Evolutionary conservation across 2,888 invertebrate genomes (phyloP), one percentile per base, ranked within the genome.

Genomic region (Eilema caniola): DNA sequence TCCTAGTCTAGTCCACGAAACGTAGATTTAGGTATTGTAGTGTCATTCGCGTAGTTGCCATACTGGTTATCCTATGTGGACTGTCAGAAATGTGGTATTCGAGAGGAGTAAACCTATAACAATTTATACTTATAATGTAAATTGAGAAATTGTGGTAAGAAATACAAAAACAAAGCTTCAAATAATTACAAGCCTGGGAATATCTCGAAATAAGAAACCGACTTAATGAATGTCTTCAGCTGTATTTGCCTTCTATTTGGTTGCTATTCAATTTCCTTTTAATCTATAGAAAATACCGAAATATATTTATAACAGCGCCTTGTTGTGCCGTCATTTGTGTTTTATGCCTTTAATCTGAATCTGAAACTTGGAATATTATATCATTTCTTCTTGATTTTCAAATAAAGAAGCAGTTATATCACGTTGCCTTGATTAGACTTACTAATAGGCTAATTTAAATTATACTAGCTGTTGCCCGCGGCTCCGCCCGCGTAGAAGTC

Each of bases 261-360:
- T 24, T 41, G 41, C 16, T 62, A 62, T 62, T 62, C 23, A 41
- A 62, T 41, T 62, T 62, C 20, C 11, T 62, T 8, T 25, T 25
- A 41, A 4, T 62, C 10, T 11, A 11, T 16, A 20, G 24, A 20
- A 41, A 41, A 62, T 41, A 20, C 20, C 4, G 10, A 24, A 41
- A 62, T 62, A 33, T 7, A 14, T 37, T 62, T 11, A 37, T 2
- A 37, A 37, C n/a, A 11, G 12, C 12, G 16, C 2, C 24, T 62
- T 25, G 41, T 37, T 37, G 23, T 14, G 1, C 31, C 23, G 33
- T 7, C 41, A 25, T 41, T 62, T 62, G 11, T 41, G 5, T 41
- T 59, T 59, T 25, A 25, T 33, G 33, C 12, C n/a, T 33, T n/a
- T 31, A 20, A 60, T 60, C 28, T 28, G 16, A 31, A n/a, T 31